These are phyloP conservation scores for Lophura nycthemera DNA, from an alignment of 2,113 vertebrate genomes.

Conservation along the genomic window DNA sequence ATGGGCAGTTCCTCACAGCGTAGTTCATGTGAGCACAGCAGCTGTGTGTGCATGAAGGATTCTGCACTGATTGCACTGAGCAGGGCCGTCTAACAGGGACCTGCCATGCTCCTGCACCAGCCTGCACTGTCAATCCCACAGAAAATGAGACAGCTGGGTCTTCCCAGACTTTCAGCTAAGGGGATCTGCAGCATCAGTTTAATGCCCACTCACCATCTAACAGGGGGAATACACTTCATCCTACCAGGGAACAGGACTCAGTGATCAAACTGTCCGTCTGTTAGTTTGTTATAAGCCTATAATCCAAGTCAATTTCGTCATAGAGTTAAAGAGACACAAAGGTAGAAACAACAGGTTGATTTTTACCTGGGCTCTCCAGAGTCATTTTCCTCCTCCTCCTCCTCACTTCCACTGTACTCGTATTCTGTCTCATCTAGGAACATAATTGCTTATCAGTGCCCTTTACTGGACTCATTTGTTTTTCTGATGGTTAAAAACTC, in stretches of 20 bases:
- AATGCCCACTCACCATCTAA: not conserved
- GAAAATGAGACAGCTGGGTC: not conserved
- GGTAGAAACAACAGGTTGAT: not conserved
- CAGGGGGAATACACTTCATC: not conserved
- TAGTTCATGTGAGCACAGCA: not conserved
- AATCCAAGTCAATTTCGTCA: not conserved
- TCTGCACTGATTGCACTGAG: too few species aligned
- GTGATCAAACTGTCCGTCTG: not conserved
- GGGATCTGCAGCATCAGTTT: not conserved
- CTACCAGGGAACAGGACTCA: not conserved
- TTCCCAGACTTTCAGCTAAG: not conserved
- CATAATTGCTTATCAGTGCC: conserved; percentile 65
- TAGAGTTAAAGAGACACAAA: not conserved
- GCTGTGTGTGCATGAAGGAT: not conserved
- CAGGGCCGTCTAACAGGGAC: too few species aligned
- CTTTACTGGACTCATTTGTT: conserved; percentile 46
- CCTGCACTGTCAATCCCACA: not conserved
- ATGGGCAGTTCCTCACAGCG: not conserved
- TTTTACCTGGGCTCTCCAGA: conserved; percentile 93
- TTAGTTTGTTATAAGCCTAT: not conserved
- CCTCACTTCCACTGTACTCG: conserved; percentile 98
- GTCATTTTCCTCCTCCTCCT: conserved; percentile 97
- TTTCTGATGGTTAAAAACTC: conserved; percentile 34
- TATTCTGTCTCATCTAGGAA: conserved; percentile 95
- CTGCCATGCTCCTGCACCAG: not conserved